Conservation (phyloP, 1,140 invertebrate species). For the Capitella teleta region DNA sequence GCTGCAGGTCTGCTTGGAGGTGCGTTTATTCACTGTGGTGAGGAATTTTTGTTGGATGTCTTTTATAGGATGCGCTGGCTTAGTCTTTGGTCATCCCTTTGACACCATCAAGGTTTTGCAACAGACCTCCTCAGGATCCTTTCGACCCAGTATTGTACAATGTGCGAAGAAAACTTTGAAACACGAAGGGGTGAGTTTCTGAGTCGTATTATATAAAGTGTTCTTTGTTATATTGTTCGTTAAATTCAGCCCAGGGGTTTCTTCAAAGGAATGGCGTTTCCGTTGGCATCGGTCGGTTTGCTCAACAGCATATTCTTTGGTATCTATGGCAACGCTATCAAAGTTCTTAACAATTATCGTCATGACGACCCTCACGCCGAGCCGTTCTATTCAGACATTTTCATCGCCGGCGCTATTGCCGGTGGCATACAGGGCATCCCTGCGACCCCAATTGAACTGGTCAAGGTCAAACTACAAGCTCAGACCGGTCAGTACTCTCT, state of each 20-base stretch:
- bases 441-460: conserved; percentile 56
- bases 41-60: too few relatives aligned
- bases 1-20: too few relatives aligned
- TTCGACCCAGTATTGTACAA: background rate
- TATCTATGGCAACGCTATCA: conserved; percentile 51
- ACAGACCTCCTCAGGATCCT: background rate
- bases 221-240: too few relatives aligned
- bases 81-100: conserved; percentile 7
- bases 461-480: conserved; percentile 62
- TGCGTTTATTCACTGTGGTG: too few relatives aligned
- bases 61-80: conserved; percentile 4
- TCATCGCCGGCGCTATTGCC: conserved; percentile 49
- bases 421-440: conserved; percentile 51
- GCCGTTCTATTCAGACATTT: conserved; percentile 31
- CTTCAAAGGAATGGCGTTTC: conserved; percentile 60
- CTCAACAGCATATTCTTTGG: conserved; percentile 63
- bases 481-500: conserved; percentile 25
- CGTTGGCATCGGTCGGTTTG: conserved; percentile 53
- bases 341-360: conserved; percentile 17
- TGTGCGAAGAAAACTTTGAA: background rate
- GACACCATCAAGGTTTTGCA: conserved; percentile 4
- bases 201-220: too few relatives aligned
- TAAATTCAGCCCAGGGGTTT: conserved; percentile 55
- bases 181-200: conserved; percentile 2
- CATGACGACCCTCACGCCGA: background rate